These are phyloP conservation scores for Nibea albiflora DNA, from an alignment of 2,113 vertebrate species.

Conservation along the genomic window DNA sequence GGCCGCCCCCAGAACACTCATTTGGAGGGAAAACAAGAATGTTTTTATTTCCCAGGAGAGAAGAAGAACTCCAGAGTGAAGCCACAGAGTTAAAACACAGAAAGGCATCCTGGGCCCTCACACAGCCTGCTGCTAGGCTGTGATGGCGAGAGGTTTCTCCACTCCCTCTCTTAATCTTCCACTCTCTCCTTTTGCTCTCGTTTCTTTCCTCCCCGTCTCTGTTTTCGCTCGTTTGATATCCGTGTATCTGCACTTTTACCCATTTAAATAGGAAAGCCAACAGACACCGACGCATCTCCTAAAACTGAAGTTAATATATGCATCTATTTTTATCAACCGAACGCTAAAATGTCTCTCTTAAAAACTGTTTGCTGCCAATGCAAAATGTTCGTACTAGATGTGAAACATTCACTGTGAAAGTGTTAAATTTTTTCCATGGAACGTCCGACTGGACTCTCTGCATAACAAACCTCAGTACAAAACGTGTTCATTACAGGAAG, in stretches of 20 bases:
- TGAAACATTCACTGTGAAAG: background rate
- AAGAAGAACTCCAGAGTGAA: constrained; percentile 75
- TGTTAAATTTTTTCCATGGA: background rate
- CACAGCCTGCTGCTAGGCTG: constrained; percentile 54
- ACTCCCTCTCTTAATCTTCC: background rate
- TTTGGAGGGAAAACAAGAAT: constrained; percentile 84
- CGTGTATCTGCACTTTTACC: background rate
- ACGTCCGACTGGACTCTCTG: background rate
- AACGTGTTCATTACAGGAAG: background rate
- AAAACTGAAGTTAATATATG: background rate
- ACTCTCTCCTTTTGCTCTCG: background rate
- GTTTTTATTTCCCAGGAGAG: constrained; percentile 83
- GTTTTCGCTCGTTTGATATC: background rate
- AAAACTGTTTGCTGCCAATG: background rate
- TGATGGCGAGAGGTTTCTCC: constrained; percentile 34
- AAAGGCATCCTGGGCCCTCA: constrained; percentile 72
- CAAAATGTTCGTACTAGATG: background rate
- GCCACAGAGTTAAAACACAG: constrained; percentile 76
- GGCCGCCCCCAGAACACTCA: constrained; percentile 77
- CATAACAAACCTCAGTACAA: background rate
- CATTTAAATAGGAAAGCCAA: background rate
- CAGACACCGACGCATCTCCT: background rate
- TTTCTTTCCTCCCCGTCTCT: background rate
- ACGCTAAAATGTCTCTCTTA: background rate
- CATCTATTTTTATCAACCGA: background rate